Percentiles rank a stretch among this genome's conserved stretches.
These are phyloP conservation scores for Spialia ferax DNA, from an alignment of 2,888 invertebrate genomes.

Conservation along the genomic window DNA sequence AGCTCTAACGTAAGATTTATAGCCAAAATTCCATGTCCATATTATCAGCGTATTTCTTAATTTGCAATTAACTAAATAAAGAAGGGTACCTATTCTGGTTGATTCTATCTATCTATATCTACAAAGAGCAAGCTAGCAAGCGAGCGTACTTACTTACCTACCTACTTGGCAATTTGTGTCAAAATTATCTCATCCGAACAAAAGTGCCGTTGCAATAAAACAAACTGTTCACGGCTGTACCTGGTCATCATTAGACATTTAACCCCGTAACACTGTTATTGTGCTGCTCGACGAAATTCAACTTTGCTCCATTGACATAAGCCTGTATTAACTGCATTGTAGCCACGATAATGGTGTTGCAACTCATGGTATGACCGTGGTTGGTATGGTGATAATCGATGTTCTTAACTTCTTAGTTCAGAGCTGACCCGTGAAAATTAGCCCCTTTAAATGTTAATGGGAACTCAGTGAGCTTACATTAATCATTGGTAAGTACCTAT, in stretches of 20 bases:
- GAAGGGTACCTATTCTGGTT: no score
- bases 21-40: no score
- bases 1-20: no score
- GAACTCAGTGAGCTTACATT: neutral
- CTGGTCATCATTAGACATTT: constrained; percentile 52
- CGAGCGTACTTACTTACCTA: neutral
- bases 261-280: constrained; percentile 49
- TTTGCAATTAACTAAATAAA: no score
- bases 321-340: neutral
- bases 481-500: no score
- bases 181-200: constrained; percentile 40
- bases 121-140: no score
- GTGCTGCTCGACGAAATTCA: neutral
- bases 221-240: constrained; percentile 39
- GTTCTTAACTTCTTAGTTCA: constrained; percentile 16
- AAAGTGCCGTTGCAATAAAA: constrained; percentile 42
- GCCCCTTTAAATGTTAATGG: constrained; percentile 16
- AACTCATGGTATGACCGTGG: constrained; percentile 7
- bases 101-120: no score
- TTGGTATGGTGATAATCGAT: constrained; percentile 28
- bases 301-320: constrained; percentile 4
- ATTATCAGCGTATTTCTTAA: no score
- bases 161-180: neutral
- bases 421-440: constrained; percentile 23
- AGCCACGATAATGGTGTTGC: neutral